A percentile compares a stretch with the other conserved stretches of the same genome.
Conservation (phyloP, 2,888 invertebrate genomes). For the Tiphia femorata region DNA sequence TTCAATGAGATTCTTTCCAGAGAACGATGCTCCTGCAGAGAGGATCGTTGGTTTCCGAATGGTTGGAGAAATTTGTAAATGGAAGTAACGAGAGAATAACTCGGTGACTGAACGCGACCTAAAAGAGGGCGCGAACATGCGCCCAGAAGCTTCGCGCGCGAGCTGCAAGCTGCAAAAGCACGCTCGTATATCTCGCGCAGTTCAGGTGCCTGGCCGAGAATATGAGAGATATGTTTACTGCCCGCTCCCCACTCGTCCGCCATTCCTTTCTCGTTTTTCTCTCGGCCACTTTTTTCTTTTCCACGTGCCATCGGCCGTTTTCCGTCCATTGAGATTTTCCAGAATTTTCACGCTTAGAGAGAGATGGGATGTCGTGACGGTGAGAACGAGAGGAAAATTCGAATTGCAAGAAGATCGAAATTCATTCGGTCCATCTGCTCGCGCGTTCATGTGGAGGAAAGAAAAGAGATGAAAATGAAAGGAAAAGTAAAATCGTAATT, state of each 20-base stretch:
- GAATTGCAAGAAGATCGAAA: not conserved
- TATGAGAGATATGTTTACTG: conserved; percentile 38
- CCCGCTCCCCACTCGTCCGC: conserved; percentile 10
- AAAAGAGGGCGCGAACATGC: conserved; percentile 22
- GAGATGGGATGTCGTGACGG: not conserved
- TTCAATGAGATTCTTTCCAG: too few species aligned
- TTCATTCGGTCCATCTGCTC: not conserved
- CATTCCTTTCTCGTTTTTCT: not conserved
- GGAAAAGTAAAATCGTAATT: too few species aligned
- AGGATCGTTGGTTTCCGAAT: too few species aligned
- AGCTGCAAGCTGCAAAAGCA: conserved; percentile 32
- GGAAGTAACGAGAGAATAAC: not conserved
- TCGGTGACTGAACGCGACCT: conserved; percentile 18
- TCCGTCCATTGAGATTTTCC: conserved; percentile 9
- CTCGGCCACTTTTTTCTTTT: not conserved
- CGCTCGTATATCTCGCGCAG: conserved; percentile 38
- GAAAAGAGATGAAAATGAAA: not conserved
- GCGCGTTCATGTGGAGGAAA: not conserved
- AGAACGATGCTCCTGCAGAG: too few species aligned
- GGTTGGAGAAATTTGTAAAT: not conserved
- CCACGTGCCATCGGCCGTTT: too few species aligned
- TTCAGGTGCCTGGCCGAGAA: conserved; percentile 33
- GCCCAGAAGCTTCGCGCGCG: conserved; percentile 10
- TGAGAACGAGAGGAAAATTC: not conserved
- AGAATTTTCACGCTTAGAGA: not conserved